Evolutionary conservation across 2,888 invertebrate genomes (phyloP), one percentile per base, ranked within the genome.

Genomic region (Drosophila recens): DNA sequence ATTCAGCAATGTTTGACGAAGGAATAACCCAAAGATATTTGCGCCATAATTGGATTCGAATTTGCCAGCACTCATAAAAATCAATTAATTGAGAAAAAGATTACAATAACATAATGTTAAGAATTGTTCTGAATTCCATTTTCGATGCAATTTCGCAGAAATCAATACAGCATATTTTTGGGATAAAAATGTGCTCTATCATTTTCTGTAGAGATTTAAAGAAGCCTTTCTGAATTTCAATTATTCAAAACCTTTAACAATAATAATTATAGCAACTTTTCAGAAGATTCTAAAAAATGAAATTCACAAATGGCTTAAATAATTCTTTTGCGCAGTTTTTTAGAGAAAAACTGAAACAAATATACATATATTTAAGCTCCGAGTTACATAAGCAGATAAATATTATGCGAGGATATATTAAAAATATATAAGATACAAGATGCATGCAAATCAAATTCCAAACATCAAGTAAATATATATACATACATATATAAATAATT

Each of bases 31-130:
- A 86, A 86, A 83, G 79, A 83, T 54, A 74, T 58, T 72, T 67
- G 54, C 69, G 82, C 87, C 87, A 83, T 83, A 83, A 70, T 67
- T 77, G 81, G 84, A 81, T 63, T 72, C 42, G 20, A 53, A 45
- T 46, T 70, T 72, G 49, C 43, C 63, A 79, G 67, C 67, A 79
- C 62, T 67, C 46, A 56, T 13, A 63, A 78, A 76, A 70, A 17
- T 34, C 30, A 69, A 61, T 51, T 72, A 49, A 63, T 58, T 45
- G 45, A 57, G 13, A 54, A 72, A 67, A 36, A 9, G 20, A 52
- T 46, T 63, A 67, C 40, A 49, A 54, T 43, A 75, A 45, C 45
- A 38, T 54, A 75, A 40, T 48, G 34, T 54, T 62, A 70, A 65
- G 59, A 62, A 61, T 43, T 45, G n/a, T 45, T 45, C 20, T 33